Evolutionary conservation across 2,888 invertebrate genomes (phyloP), one percentile per base, ranked within the genome.

Genomic region (Rhimphoctona megacephalus): DNA sequence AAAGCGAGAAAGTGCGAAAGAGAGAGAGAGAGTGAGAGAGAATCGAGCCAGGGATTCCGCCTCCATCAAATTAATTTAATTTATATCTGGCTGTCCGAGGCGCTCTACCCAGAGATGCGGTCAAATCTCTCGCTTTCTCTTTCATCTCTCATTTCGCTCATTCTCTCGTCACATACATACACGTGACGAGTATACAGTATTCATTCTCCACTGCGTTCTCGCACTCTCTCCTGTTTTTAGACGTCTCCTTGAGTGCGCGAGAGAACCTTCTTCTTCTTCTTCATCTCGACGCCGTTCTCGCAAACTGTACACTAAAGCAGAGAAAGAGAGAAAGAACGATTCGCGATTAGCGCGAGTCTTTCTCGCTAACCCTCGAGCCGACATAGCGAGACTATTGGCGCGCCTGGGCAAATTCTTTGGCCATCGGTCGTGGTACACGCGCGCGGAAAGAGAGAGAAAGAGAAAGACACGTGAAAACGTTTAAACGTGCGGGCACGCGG

Each of bases 31-130:
- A 80, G 86, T 85, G 70, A 54, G 82, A 70, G 73, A 66, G 74
- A 77, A 84, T 69, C 70, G 81, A 84, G 85, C 84, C 88, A 81
- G 85, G 87, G 87, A 90, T 92, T 91, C 88, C 91, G 89, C 90
- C 91, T 92, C 91, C 91, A 92, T 93, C 92, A 92, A 93, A 93
- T 93, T 93, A 93, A 93, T 94, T 93, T 92, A 91, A 93, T 93
- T 93, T 93, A 93, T 92, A 92, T 92, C 90, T 89, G 83, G 90
- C 92, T 91, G 92, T 92, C 92, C 90, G 90, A 90, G 86, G 86
- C 89, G 78, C 81, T 78, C 78, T 87, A 78, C 89, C 85, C 85
- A 85, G 89, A 90, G 91, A 90, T 90, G 89, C 87, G 90, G 89
- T 90, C 89, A 89, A 85, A 74, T 85, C 61, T 54, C 74, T 73